Evolutionary conservation across 1,140 invertebrate genomes (phyloP).

Genomic region (Diuraphis noxia): DNA sequence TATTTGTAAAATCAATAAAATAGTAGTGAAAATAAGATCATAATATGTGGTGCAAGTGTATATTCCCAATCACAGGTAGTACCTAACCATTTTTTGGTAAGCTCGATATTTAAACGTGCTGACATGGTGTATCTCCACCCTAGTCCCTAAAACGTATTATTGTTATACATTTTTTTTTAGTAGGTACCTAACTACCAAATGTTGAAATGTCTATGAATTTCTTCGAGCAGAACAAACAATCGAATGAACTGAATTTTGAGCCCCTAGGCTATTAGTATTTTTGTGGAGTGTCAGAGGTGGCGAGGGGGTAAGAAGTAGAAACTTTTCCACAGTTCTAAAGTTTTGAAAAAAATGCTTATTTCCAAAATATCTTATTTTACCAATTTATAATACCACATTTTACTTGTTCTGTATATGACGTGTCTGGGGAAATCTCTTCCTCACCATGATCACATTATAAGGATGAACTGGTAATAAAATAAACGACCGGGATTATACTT

Average conservation of each 20-base stretch:
- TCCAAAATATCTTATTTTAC: neutral
- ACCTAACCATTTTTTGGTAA: neutral
- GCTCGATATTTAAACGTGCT: neutral
- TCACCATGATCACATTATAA: too few relatives aligned
- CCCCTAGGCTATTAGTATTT: neutral
- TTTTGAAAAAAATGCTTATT: neutral
- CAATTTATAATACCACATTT: too few relatives aligned
- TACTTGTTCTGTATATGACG: too few relatives aligned
- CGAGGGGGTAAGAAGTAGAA: too few relatives aligned
- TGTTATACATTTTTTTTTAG: neutral
- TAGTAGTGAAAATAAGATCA: neutral
- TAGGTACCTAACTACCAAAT: neutral
- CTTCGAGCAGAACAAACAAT: neutral
- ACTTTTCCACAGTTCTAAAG: too few relatives aligned
- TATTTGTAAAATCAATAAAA: slow-evolving; percentile 3
- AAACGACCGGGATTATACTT: too few relatives aligned
- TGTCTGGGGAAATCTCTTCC: too few relatives aligned
- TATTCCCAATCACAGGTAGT: neutral
- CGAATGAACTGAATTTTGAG: neutral
- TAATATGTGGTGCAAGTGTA: neutral
- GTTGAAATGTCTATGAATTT: too few relatives aligned
- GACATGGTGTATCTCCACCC: neutral
- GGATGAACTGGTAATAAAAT: too few relatives aligned
- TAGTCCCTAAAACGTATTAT: neutral
- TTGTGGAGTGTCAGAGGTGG: too few relatives aligned